Evolutionary conservation across 2,888 invertebrate genomes (phyloP).

Genomic region (Ceriagrion tenellum): DNA sequence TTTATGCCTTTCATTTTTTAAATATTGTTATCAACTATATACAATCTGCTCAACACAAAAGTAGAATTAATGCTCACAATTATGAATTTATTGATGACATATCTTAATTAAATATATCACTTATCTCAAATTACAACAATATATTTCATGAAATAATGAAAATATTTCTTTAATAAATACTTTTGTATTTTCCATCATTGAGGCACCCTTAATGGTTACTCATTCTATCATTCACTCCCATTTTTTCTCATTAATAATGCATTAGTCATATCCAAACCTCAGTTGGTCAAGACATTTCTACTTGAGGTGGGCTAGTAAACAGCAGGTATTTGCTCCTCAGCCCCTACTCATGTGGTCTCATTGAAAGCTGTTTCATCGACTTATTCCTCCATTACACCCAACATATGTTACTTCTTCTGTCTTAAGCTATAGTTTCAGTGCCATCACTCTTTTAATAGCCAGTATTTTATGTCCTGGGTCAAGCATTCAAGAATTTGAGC

Average conservation of each 20-base stretch:
- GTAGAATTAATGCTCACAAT: background rate
- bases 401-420: too few species aligned
- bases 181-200: slow-evolving; percentile 7
- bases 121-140: background rate
- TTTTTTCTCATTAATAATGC: background rate
- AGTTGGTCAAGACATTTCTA: background rate
- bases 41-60: background rate
- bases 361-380: too few species aligned
- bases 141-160: background rate
- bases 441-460: too few species aligned
- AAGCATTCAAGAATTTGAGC: too few species aligned
- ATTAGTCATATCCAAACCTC: background rate
- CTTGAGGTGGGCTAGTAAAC: too few species aligned
- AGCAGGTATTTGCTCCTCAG: too few species aligned
- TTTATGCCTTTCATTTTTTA: background rate
- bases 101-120: background rate
- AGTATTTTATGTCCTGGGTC: too few species aligned
- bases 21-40: background rate
- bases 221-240: too few species aligned
- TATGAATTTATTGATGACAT: background rate
- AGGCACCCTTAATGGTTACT: background rate
- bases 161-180: background rate
- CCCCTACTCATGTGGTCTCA: too few species aligned
- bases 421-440: too few species aligned
- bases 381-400: too few species aligned